A percentile compares a stretch with the other conserved stretches of the same genome.
phyloP scores from a whole-genome alignment of 2,888 invertebrate species.

The Sphecodes monilicornis region DNA sequence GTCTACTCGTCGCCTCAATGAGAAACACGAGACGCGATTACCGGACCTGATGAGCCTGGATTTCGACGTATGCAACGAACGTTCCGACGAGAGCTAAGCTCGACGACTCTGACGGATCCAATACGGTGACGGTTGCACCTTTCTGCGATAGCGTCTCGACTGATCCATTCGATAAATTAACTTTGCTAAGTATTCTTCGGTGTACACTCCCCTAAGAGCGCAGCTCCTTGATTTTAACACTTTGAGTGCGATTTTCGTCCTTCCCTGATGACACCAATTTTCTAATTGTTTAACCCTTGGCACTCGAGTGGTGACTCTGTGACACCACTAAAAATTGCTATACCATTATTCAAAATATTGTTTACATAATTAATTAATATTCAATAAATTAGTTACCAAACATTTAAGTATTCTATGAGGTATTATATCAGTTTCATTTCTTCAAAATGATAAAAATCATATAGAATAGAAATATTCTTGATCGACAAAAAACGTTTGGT shows the following conservation, averaged over 20 bases:
- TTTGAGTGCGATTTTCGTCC: neutral
- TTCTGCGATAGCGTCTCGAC: constrained; percentile 1
- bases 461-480: too few relatives aligned
- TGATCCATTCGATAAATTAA: constrained; percentile 2
- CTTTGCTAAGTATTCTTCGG: constrained; percentile 2
- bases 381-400: too few relatives aligned
- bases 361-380: too few relatives aligned
- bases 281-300: too few relatives aligned
- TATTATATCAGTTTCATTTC: too few relatives aligned
- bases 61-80: neutral
- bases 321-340: too few relatives aligned
- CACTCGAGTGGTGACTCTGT: too few relatives aligned
- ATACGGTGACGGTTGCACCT: neutral
- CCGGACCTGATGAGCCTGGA: constrained; percentile 1
- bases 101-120: neutral
- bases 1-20: constrained; percentile 14
- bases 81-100: neutral
- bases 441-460: too few relatives aligned
- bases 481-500: too few relatives aligned
- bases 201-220: neutral
- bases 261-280: neutral
- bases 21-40: constrained; percentile 19
- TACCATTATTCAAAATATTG: too few relatives aligned
- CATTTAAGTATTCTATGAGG: too few relatives aligned
- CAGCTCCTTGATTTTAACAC: neutral